These are phyloP conservation scores for Erpobdella octoculata DNA, from an alignment of 2,888 invertebrate species.

Conservation along the genomic window DNA sequence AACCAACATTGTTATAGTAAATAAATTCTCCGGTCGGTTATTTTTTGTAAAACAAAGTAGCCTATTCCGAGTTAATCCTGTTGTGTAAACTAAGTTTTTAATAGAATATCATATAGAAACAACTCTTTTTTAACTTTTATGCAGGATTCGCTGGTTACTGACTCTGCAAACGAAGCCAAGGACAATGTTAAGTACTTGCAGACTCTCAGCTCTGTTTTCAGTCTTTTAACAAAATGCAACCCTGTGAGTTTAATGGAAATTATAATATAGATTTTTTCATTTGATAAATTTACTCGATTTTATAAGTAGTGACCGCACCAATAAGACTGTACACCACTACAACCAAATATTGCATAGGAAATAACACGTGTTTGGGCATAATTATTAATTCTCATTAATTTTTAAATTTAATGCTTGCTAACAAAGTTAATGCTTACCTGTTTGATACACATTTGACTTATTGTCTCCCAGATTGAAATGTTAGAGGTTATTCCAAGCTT, in stretches of 20 bases:
- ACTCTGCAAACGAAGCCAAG: slow-evolving; percentile 87
- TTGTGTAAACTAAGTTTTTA: no score
- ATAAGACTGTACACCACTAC: no score
- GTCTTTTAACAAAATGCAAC: slow-evolving; percentile 81
- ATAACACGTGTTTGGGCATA: no score
- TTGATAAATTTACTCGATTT: no score
- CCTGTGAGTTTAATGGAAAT: slow-evolving; percentile 70
- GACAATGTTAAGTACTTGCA: slow-evolving; percentile 91
- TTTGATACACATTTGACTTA: neutral
- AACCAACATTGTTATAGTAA: no score
- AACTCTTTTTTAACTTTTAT: neutral
- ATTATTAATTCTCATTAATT: neutral
- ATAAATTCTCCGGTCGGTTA: no score
- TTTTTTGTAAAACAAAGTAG: neutral
- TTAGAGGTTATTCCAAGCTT: slow-evolving; percentile 79
- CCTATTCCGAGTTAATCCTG: no score
- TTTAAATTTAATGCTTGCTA: neutral
- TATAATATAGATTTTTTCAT: no score
- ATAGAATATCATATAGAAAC: neutral
- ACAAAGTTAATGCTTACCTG: neutral
- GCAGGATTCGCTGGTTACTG: slow-evolving; percentile 75
- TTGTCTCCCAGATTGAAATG: slow-evolving; percentile 67
- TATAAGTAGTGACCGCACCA: no score
- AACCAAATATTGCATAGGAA: no score
- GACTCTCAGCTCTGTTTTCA: slow-evolving; percentile 86